A percentile compares a stretch with the other conserved stretches of the same genome.
Evolutionary conservation across 2,888 invertebrate species (phyloP).

Genomic region (Drosophila mimica): DNA sequence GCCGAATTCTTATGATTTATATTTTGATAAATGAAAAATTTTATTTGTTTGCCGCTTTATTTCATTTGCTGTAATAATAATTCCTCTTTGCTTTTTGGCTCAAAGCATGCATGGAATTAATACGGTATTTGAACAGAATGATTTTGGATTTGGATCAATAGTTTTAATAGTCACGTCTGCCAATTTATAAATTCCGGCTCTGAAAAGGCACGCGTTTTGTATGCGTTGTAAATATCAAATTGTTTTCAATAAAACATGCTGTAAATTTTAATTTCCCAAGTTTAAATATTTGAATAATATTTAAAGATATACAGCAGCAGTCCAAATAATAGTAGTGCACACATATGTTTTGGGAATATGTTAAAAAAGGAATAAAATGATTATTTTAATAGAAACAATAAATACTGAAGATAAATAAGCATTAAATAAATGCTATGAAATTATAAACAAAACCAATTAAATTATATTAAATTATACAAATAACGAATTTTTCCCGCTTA

Average conservation of each 20-base stretch:
- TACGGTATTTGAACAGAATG: background rate
- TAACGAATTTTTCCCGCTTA: background rate
- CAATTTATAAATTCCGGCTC: slow-evolving; percentile 2
- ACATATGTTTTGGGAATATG: background rate
- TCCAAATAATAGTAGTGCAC: too few relatives aligned
- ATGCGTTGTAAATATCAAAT: background rate
- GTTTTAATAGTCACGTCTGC: slow-evolving; percentile 6
- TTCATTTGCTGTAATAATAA: background rate
- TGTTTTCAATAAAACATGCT: background rate
- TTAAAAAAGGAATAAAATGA: background rate
- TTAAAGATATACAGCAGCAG: background rate
- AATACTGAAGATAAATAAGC: background rate
- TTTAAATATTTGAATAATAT: background rate
- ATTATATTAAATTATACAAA: background rate
- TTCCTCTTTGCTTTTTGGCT: background rate
- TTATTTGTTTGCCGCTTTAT: background rate
- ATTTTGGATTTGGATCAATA: background rate
- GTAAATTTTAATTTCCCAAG: background rate
- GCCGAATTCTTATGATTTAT: background rate
- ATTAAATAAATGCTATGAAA: background rate
- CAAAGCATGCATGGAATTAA: background rate
- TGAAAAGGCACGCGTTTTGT: slow-evolving; percentile 1
- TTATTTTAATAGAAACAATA: background rate
- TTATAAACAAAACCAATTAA: background rate
- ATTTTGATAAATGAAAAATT: background rate